Evolutionary conservation across 2,888 invertebrate genomes (phyloP).

Genomic region (Agonum fuliginosum): DNA sequence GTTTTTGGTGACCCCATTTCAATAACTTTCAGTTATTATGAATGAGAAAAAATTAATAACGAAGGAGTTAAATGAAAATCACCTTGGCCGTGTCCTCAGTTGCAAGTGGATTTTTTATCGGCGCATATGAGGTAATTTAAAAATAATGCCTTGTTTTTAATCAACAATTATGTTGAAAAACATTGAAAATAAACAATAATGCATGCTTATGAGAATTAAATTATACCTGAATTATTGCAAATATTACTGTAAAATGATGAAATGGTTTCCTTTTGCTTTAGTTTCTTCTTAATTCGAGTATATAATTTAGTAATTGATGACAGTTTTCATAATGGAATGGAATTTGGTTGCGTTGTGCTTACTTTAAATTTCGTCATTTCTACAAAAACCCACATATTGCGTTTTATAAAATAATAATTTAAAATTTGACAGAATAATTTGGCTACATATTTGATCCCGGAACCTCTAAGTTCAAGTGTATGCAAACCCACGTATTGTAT

Average conservation of each 20-base stretch:
- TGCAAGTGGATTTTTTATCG: constrained; percentile 14
- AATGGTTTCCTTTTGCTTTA: not conserved
- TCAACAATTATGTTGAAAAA: not conserved
- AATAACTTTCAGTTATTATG: not conserved
- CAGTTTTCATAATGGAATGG: constrained; percentile 4
- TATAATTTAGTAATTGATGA: constrained; percentile 22
- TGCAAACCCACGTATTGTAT: not conserved
- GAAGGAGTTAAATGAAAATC: constrained; percentile 7
- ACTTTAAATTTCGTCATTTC: not conserved
- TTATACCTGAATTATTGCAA: too few relatives aligned
- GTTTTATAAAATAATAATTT: constrained; percentile 6
- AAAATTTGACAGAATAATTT: constrained; percentile 2
- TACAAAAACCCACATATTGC: not conserved
- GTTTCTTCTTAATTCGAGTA: not conserved
- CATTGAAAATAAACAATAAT: too few relatives aligned
- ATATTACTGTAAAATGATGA: too few relatives aligned
- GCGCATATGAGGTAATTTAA: constrained; percentile 14
- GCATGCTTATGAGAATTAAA: too few relatives aligned
- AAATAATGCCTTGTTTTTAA: constrained; percentile 24
- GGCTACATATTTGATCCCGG: constrained; percentile 29
- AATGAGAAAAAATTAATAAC: not conserved
- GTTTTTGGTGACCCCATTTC: not conserved
- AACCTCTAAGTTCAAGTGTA: constrained; percentile 6
- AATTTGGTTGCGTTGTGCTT: not conserved
- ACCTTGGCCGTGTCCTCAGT: constrained; percentile 22